Evolutionary conservation across 1,140 invertebrate genomes (phyloP).

Genomic region (Dinothrombium tinctorium): DNA sequence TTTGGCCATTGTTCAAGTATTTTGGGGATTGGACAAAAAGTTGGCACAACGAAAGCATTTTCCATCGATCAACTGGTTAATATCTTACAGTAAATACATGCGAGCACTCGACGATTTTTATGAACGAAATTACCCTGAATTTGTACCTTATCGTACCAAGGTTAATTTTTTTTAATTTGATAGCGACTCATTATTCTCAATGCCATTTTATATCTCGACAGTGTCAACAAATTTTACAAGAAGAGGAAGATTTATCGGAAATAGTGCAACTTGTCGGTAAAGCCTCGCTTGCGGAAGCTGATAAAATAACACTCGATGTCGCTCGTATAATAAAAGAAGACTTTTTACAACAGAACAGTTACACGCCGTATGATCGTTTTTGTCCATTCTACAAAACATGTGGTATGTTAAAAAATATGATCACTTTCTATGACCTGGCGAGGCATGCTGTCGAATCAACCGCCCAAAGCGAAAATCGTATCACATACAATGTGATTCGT

Average conservation of each 20-base stretch:
- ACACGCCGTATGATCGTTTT: slow-evolving; percentile 87
- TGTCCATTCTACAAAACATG: slow-evolving; percentile 99
- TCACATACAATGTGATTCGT: slow-evolving; percentile 91
- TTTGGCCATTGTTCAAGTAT: slow-evolving; percentile 94
- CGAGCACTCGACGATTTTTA: slow-evolving; percentile 96
- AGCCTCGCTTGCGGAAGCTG: slow-evolving; percentile 89
- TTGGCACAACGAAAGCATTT: slow-evolving; percentile 98
- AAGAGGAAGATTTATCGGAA: slow-evolving; percentile 98
- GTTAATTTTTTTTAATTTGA: slow-evolving; percentile 6
- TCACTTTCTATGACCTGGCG: slow-evolving; percentile 92
- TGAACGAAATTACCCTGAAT: slow-evolving; percentile 95
- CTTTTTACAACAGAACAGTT: slow-evolving; percentile 96
- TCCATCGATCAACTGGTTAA: slow-evolving; percentile 99
- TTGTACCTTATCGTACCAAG: slow-evolving; percentile 52
- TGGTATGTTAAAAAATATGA: slow-evolving; percentile 95
- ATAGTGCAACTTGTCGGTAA: slow-evolving; percentile 99
- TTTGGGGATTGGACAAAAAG: slow-evolving; percentile 98
- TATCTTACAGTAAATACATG: slow-evolving; percentile 98
- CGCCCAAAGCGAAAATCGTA: slow-evolving; percentile 94
- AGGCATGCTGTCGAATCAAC: slow-evolving; percentile 91
- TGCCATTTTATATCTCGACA: slow-evolving; percentile 9
- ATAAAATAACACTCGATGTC: slow-evolving; percentile 97
- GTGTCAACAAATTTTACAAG: slow-evolving; percentile 88
- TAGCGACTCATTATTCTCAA: background rate
- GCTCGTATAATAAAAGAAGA: slow-evolving; percentile 96